Base-by-base conservation (phyloP, 2,113 vertebrate genomes). In the Romanogobio albipinnatus region DNA sequence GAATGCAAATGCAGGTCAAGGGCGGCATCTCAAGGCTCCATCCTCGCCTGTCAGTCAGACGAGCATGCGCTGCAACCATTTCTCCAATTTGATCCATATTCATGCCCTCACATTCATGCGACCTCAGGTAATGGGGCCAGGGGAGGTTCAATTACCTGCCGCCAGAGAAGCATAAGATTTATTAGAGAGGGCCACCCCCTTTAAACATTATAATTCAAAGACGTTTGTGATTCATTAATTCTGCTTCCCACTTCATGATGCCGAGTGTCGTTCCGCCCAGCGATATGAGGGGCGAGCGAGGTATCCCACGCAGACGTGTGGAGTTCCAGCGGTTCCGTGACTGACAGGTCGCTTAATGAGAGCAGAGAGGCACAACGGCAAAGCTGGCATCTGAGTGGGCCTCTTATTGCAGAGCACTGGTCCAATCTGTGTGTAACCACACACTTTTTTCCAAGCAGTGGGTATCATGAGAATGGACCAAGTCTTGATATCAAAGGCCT, bases 311-410 rank as follows among this genome's bases (percentile, higher is more conserved):
- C 73, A 14, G 8, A 71, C 61, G 33, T 66, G 83, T 62, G 33
- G 64, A 83, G 81, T 73, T 86, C 84, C 81, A 82, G 85, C 62
- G 70, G 85, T 43, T 64, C 36, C 1, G n/a, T 86, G 87, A 88
- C 77, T 88, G 84, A 86, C 87, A 82, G 73, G n/a, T 66, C 71
- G 59, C 71, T 76, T 86, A 88, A 88, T 88, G 82, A 88, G 87
- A 86, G 79, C 51, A 39, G 76, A 88, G 84, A 86, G 59, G 87
- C 81, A 59, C 68, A 6, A 33, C 62, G 61, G 61, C 81, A 64
- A 62, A 75, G 76, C 61, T 53, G 33, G 53, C 26, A 6, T 77
- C 77, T 77, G 87, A 88, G 78, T 79, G 62, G 81, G 6, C 26
- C 61, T 53, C 84, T 84, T 78, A 84, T 81, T 76, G 84, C 81